Evolutionary conservation across 2,888 invertebrate species (phyloP).

Genomic region (Charanyca ferruginea): DNA sequence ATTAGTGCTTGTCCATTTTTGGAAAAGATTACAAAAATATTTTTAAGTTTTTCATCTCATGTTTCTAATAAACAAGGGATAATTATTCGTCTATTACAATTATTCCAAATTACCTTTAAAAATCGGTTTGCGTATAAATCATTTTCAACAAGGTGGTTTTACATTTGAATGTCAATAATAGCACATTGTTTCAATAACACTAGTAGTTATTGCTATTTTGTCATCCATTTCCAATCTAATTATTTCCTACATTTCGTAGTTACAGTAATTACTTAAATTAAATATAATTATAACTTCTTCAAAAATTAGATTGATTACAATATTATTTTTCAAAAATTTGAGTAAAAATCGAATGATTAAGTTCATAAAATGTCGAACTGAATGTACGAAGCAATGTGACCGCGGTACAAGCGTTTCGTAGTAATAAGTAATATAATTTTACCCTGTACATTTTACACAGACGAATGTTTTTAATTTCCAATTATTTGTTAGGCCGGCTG

Average conservation of each 20-base stretch:
- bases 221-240: conserved; percentile 52
- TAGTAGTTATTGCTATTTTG: conserved; percentile 50
- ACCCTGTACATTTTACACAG: conserved; percentile 84
- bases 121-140: conserved; percentile 15
- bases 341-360: conserved; percentile 48
- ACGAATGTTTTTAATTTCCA: conserved; percentile 46
- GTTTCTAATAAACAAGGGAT: neutral
- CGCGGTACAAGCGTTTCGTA: conserved; percentile 61
- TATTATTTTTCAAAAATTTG: conserved; percentile 46
- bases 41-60: neutral
- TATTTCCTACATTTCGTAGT: conserved; percentile 55
- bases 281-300: conserved; percentile 58
- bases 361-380: conserved; percentile 54
- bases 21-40: conserved; percentile 40
- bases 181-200: conserved; percentile 40
- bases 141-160: conserved; percentile 50
- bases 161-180: conserved; percentile 49
- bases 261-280: conserved; percentile 57
- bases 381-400: conserved; percentile 64
- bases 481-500: conserved; percentile 55
- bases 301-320: conserved; percentile 61
- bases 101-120: neutral
- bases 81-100: no score
- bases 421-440: conserved; percentile 72
- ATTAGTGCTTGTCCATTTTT: conserved; percentile 2